Conservation (phyloP, 2,888 invertebrate species). For the Formica aserva region DNA sequence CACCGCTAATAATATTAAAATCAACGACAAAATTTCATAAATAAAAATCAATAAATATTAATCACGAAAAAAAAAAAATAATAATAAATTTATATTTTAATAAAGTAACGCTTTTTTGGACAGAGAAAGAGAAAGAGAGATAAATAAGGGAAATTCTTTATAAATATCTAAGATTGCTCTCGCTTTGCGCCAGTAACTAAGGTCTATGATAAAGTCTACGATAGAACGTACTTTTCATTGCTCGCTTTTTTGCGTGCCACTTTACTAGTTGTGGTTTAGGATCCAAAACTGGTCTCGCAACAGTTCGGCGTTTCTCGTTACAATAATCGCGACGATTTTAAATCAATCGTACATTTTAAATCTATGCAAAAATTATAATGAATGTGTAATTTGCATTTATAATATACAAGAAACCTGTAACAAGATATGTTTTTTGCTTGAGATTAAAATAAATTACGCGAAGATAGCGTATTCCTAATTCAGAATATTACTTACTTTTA, state of each 20-base stretch:
- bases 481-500: conserved; percentile 1
- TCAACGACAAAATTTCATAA: not conserved
- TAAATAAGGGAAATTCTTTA: not conserved
- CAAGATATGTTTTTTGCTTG: not conserved
- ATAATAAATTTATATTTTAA: not conserved
- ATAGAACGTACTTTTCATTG: not conserved
- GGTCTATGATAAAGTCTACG: not conserved
- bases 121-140: not conserved
- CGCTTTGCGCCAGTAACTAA: not conserved
- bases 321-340: not conserved
- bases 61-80: not conserved
- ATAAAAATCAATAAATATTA: not conserved
- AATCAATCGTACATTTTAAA: conserved; percentile 21
- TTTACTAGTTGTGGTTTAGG: not conserved
- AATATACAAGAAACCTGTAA: conserved; percentile 2
- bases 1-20: not conserved
- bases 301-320: not conserved
- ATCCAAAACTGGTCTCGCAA: conserved; percentile 12
- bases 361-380: not conserved
- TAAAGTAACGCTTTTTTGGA: not conserved
- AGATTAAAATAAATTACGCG: not conserved
- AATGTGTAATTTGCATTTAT: not conserved
- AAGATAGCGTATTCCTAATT: conserved; percentile 6
- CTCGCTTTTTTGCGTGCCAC: not conserved
- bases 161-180: not conserved